Evolutionary conservation across 2,797 vertebrate genomes (phyloP).

Genomic region (Eurystomus glaucurus): DNA sequence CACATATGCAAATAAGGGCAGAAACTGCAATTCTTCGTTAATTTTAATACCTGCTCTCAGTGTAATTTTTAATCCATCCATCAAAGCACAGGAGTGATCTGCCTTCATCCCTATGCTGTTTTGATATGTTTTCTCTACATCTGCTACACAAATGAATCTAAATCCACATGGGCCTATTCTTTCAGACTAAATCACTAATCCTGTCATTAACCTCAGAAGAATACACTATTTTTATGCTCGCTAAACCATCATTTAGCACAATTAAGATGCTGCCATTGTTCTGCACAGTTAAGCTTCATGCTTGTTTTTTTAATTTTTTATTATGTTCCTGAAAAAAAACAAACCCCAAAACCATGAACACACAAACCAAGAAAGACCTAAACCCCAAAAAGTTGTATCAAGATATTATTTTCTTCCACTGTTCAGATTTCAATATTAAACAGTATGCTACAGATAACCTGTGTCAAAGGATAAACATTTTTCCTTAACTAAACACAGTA

Average conservation of each 20-base stretch:
- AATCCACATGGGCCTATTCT: slow-evolving; percentile 9
- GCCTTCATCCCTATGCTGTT: background rate
- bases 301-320: background rate
- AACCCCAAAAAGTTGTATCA: background rate
- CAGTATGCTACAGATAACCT: background rate
- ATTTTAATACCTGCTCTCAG: background rate
- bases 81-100: background rate
- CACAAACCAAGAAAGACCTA: background rate
- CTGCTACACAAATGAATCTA: slow-evolving; percentile 38
- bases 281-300: background rate
- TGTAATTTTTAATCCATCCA: background rate
- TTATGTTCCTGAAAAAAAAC: background rate
- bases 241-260: background rate
- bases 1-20: background rate
- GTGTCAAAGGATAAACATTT: background rate
- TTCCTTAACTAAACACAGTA: background rate
- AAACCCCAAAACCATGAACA: background rate
- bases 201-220: slow-evolving; percentile 49
- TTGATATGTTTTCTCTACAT: background rate
- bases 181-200: slow-evolving; percentile 56
- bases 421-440: background rate
- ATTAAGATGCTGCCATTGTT: background rate
- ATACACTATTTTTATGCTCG: slow-evolving; percentile 9
- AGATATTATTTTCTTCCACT: background rate
- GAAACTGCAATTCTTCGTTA: background rate